phyloP scores from a whole-genome alignment of 1,140 invertebrate genomes.

The Drosophila triauraria region DNA sequence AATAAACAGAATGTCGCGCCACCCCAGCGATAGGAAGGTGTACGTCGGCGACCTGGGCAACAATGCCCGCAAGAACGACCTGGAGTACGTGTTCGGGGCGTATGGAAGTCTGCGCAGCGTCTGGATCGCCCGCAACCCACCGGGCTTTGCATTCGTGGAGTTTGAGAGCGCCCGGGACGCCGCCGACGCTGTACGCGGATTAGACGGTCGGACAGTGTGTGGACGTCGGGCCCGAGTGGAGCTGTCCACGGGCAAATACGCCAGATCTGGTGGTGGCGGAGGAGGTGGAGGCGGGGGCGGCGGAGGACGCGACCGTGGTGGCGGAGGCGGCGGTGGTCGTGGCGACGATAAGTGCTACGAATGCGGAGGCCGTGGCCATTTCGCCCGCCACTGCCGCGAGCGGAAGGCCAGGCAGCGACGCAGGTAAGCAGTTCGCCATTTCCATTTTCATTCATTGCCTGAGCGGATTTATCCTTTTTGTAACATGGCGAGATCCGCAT shows the following conservation, averaged over 20 bases:
- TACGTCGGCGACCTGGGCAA: slow-evolving; percentile 97
- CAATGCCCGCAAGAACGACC: slow-evolving; percentile 94
- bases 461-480: slow-evolving; percentile 28
- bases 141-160: slow-evolving; percentile 98
- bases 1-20: slow-evolving; percentile 88
- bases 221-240: slow-evolving; percentile 96
- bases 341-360: slow-evolving; percentile 93
- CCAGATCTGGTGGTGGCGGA: slow-evolving; percentile 87
- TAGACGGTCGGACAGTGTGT: slow-evolving; percentile 93
- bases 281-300: slow-evolving; percentile 84
- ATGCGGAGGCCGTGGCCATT: slow-evolving; percentile 96
- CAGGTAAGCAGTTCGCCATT: slow-evolving; percentile 63
- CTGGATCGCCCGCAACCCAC: slow-evolving; percentile 97
- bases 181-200: slow-evolving; percentile 93
- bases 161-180: slow-evolving; percentile 96
- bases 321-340: slow-evolving; percentile 86
- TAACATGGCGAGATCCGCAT: slow-evolving; percentile 54
- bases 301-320: slow-evolving; percentile 87
- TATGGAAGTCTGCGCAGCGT: slow-evolving; percentile 97
- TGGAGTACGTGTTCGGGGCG: slow-evolving; percentile 97
- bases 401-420: slow-evolving; percentile 71
- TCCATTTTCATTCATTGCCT: slow-evolving; percentile 70
- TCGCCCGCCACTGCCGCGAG: slow-evolving; percentile 93
- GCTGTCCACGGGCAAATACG: slow-evolving; percentile 93
- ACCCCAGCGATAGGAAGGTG: slow-evolving; percentile 96